A percentile compares a stretch with the other conserved stretches of the same genome.
Evolutionary conservation across 2,888 invertebrate species (phyloP).

Genomic region (Lagria hirta): DNA sequence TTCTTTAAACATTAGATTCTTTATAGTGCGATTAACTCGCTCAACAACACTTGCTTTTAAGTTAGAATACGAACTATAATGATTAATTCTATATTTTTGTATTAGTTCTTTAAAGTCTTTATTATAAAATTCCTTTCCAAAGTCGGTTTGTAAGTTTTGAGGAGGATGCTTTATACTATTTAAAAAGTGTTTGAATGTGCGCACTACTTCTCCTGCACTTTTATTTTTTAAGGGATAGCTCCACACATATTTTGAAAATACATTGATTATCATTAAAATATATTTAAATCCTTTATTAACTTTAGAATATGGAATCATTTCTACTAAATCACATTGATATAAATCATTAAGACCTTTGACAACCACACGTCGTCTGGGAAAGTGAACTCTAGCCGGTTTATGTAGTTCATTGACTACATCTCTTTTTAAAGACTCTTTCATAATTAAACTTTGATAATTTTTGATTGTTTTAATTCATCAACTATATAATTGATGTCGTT

Average conservation of each 20-base stretch:
- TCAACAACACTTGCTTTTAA: slow-evolving; percentile 8
- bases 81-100: slow-evolving; percentile 19
- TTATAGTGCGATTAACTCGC: slow-evolving; percentile 24
- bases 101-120: slow-evolving; percentile 11
- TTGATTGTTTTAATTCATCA: too few species aligned
- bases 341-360: slow-evolving; percentile 47
- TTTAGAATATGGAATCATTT: slow-evolving; percentile 38
- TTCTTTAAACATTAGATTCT: slow-evolving; percentile 26
- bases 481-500: too few species aligned
- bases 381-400: slow-evolving; percentile 45
- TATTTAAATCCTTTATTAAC: slow-evolving; percentile 40
- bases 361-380: slow-evolving; percentile 41
- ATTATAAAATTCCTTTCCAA: slow-evolving; percentile 28
- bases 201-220: slow-evolving; percentile 33
- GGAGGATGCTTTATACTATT: slow-evolving; percentile 15
- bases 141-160: slow-evolving; percentile 23
- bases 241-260: slow-evolving; percentile 47
- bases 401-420: slow-evolving; percentile 43
- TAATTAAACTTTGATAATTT: too few species aligned
- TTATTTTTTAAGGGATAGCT: slow-evolving; percentile 39
- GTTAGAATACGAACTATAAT: slow-evolving; percentile 16
- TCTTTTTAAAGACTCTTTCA: too few species aligned
- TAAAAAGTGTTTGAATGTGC: slow-evolving; percentile 7
- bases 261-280: slow-evolving; percentile 42
- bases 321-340: slow-evolving; percentile 50